These are phyloP conservation scores for Sylvicola cinctus DNA, from an alignment of 2,888 invertebrate genomes.

Conservation along the genomic window DNA sequence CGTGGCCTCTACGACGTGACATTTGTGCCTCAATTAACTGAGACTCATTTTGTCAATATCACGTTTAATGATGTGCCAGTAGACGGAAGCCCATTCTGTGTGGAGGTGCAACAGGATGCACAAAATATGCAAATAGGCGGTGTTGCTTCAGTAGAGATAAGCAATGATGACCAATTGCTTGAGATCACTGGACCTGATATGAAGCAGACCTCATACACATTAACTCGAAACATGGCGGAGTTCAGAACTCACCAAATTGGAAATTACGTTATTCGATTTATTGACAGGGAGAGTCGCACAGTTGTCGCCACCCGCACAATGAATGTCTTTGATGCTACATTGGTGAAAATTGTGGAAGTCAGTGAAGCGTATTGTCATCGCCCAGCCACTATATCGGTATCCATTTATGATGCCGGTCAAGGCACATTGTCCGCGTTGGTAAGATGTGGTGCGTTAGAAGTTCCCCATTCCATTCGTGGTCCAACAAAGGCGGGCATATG, in stretches of 20 bases:
- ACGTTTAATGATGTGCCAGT: slow-evolving; percentile 87
- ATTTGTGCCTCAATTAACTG: slow-evolving; percentile 74
- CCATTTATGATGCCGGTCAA: slow-evolving; percentile 61
- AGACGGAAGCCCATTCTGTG: slow-evolving; percentile 77
- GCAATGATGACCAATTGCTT: slow-evolving; percentile 37
- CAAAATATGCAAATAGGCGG: slow-evolving; percentile 47
- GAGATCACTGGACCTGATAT: slow-evolving; percentile 46
- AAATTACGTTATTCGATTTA: slow-evolving; percentile 45
- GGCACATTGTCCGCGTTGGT: slow-evolving; percentile 65
- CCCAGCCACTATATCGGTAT: slow-evolving; percentile 60
- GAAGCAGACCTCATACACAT: slow-evolving; percentile 36
- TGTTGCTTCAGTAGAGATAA: slow-evolving; percentile 38
- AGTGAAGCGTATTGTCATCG: slow-evolving; percentile 62
- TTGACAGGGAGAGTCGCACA: slow-evolving; percentile 36
- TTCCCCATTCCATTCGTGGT: slow-evolving; percentile 62
- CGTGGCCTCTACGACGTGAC: slow-evolving; percentile 83
- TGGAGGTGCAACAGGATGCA: slow-evolving; percentile 48
- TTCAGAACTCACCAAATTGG: slow-evolving; percentile 61
- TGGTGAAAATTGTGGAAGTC: slow-evolving; percentile 49
- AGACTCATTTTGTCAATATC: slow-evolving; percentile 79
- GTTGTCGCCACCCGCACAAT: slow-evolving; percentile 42
- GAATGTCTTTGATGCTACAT: slow-evolving; percentile 60
- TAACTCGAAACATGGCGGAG: slow-evolving; percentile 41
- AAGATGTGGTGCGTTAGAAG: slow-evolving; percentile 58
- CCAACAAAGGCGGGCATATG: slow-evolving; percentile 48